Evolutionary conservation across 2,113 vertebrate genomes (phyloP).

Genomic region (Formicarius rufipectus): DNA sequence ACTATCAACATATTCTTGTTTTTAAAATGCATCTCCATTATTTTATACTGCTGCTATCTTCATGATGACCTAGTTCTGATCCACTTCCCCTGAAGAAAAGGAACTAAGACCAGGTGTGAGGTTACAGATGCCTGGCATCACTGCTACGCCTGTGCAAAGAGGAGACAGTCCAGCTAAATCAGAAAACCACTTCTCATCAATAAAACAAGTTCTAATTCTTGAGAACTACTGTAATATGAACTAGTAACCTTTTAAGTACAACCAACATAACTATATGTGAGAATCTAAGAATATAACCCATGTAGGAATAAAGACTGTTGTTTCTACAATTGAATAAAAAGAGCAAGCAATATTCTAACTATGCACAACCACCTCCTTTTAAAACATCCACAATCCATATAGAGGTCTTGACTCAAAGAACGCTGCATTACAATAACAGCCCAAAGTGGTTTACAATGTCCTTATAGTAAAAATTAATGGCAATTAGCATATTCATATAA

Average conservation of each 20-base stretch:
- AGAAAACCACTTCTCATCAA: not conserved
- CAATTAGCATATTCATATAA: too few relatives aligned
- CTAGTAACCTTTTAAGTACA: not conserved
- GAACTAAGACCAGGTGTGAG: not conserved
- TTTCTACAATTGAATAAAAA: not conserved
- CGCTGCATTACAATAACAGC: not conserved
- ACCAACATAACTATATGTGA: not conserved
- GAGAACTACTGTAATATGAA: not conserved
- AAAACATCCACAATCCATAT: not conserved
- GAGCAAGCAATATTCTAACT: not conserved
- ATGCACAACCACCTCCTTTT: not conserved
- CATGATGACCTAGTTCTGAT: not conserved
- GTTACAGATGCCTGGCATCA: not conserved
- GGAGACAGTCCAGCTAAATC: not conserved
- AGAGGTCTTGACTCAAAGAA: not conserved
- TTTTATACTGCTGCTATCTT: fast-evolving
- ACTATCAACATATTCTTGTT: not conserved
- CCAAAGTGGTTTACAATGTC: not conserved
- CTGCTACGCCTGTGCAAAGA: not conserved
- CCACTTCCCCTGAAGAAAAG: not conserved
- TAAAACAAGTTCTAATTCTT: not conserved
- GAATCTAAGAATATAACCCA: not conserved
- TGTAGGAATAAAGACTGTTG: not conserved
- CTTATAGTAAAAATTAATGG: not conserved
- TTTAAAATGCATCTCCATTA: not conserved